phyloP scores from a whole-genome alignment of 1,140 invertebrate species.

The Camponotus floridanus region DNA sequence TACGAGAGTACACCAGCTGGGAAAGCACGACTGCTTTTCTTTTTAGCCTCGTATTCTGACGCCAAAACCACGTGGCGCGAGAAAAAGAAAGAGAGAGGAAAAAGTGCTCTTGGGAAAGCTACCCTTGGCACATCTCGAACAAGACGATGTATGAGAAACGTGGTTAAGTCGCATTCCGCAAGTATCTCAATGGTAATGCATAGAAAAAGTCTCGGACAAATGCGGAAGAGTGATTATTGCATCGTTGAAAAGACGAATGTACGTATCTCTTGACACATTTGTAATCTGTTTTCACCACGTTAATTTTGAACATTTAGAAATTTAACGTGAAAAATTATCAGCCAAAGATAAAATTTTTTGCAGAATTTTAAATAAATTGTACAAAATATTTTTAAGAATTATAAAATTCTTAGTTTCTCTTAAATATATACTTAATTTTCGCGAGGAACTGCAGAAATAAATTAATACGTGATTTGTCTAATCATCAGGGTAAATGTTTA shows the following conservation, averaged over 20 bases:
- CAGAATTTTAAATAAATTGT: not conserved
- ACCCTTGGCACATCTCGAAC: conserved; percentile 28
- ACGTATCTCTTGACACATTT: not conserved
- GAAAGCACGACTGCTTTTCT: conserved; percentile 46
- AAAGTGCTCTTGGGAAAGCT: conserved; percentile 16
- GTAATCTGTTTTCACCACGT: not conserved
- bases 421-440: no score
- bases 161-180: conserved; percentile 41
- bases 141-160: conserved; percentile 20
- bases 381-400: no score
- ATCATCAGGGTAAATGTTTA: not conserved
- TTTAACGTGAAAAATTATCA: not conserved
- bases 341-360: not conserved
- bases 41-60: conserved; percentile 44
- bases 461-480: no score
- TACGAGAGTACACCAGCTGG: conserved; percentile 31
- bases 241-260: not conserved
- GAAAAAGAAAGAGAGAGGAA: not conserved
- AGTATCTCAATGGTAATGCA: conserved; percentile 10
- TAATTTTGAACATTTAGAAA: no score
- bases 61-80: conserved; percentile 26
- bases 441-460: not conserved
- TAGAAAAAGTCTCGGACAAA: conserved; percentile 11
- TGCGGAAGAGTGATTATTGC: conserved; percentile 20
- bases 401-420: not conserved